Evolutionary conservation across 2,113 vertebrate genomes (phyloP).

Genomic region (Erpornis zantholeuca): DNA sequence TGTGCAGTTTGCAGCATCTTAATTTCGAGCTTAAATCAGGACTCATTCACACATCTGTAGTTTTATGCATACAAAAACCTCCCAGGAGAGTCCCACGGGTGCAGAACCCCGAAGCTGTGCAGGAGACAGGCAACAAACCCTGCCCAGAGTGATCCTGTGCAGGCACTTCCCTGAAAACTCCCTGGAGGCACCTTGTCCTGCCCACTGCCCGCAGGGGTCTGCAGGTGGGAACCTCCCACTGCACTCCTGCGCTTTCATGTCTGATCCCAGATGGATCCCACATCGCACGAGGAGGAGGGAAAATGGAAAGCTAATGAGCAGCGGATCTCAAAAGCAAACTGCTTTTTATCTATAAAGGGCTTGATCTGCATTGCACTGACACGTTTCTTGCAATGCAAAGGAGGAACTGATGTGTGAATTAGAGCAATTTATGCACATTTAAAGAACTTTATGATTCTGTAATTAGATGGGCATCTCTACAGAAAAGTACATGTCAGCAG

Average conservation of each 20-base stretch:
- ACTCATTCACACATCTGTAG: background rate
- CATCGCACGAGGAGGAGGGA: background rate
- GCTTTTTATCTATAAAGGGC: background rate
- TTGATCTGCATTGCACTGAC: background rate
- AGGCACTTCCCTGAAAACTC: background rate
- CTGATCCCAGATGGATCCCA: background rate
- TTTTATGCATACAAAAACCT: background rate
- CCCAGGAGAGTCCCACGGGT: background rate
- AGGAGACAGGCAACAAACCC: fast-evolving
- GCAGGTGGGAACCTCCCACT: background rate
- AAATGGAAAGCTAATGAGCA: background rate
- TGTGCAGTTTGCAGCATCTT: background rate
- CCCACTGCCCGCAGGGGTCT: background rate
- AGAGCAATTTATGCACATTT: background rate
- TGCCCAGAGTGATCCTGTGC: fast-evolving
- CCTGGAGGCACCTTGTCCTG: background rate
- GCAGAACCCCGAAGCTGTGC: background rate
- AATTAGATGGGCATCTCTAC: background rate
- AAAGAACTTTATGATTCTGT: background rate
- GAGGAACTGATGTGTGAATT: background rate
- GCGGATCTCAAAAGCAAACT: background rate
- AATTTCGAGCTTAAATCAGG: background rate
- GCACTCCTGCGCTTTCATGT: fast-evolving
- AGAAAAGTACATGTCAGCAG: background rate
- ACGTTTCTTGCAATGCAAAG: background rate